phyloP scores from a whole-genome alignment of 2,113 vertebrate species.

The Pluvianellus socialis region DNA sequence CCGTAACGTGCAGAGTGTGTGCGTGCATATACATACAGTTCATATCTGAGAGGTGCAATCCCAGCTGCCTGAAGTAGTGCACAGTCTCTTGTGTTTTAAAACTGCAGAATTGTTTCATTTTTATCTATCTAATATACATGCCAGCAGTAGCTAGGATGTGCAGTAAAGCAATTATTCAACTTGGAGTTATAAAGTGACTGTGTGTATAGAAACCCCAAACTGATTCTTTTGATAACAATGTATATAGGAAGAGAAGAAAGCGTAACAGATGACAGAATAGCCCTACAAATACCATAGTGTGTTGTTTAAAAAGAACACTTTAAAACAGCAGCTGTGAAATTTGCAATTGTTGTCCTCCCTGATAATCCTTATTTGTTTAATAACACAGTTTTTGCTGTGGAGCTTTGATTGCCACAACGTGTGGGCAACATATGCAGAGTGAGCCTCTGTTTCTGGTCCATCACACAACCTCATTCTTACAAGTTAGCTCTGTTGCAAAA shows the following conservation, averaged over 20 bases:
- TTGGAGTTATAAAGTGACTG: not conserved
- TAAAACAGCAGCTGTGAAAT: not conserved
- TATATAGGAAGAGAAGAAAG: not conserved
- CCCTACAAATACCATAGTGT: not conserved
- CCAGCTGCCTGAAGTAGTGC: not conserved
- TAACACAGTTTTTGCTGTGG: not conserved
- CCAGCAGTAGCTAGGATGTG: not conserved
- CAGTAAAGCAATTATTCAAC: not conserved
- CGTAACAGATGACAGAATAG: not conserved
- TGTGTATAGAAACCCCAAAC: not conserved
- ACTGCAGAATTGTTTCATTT: not conserved
- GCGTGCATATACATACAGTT: accelerated
- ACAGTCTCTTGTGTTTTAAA: not conserved
- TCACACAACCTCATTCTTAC: not conserved
- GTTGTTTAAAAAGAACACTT: not conserved
- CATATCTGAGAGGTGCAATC: not conserved
- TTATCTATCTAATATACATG: not conserved
- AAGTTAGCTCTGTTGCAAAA: not conserved
- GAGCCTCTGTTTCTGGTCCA: not conserved
- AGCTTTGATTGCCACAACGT: not conserved
- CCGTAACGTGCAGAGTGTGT: accelerated
- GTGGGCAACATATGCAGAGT: not conserved
- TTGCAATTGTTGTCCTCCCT: not conserved
- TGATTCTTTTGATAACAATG: not conserved
- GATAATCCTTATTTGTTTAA: not conserved